Percentiles rank a stretch among this genome's conserved stretches.
These are phyloP conservation scores for Synodontis membranacea DNA, from an alignment of 2,113 vertebrate genomes.

Conservation along the genomic window DNA sequence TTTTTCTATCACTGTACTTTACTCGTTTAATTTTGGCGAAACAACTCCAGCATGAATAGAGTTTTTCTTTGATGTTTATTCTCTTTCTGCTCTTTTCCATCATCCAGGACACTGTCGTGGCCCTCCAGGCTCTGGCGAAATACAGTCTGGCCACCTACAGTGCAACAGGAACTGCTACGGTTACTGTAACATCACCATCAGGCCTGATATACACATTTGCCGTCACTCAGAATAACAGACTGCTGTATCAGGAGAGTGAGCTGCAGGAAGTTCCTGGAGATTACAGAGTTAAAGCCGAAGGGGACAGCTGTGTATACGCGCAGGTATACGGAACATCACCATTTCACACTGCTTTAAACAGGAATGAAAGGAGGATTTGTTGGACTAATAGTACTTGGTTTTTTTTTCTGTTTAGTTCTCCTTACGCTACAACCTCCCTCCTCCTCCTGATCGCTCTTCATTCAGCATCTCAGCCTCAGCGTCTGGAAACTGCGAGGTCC, in stretches of 20 bases:
- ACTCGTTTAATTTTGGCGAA: not conserved
- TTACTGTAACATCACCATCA: conserved; percentile 70
- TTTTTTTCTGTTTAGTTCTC: conserved; percentile 62
- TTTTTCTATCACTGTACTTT: not conserved
- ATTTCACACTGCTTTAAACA: not conserved
- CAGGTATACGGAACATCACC: conserved; percentile 72
- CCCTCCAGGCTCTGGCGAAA: conserved; percentile 83
- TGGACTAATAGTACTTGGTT: not conserved
- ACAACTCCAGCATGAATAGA: not conserved
- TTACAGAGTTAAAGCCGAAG: conserved; percentile 70
- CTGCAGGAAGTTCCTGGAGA: conserved; percentile 71
- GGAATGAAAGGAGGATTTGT: not conserved
- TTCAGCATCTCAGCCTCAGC: conserved; percentile 61
- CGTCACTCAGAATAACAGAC: conserved; percentile 73
- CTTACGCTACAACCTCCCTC: conserved; percentile 71
- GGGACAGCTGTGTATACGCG: conserved; percentile 75
- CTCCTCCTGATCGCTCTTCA: conserved; percentile 62
- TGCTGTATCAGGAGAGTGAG: conserved; percentile 77
- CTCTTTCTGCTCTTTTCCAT: not conserved
- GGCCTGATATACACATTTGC: conserved; percentile 71
- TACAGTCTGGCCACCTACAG: conserved; percentile 73
- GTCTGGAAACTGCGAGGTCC: conserved; percentile 54
- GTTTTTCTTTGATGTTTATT: not conserved
- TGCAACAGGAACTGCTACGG: conserved; percentile 44
- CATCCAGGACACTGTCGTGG: conserved; percentile 69